Evolutionary conservation across 1,140 invertebrate genomes (phyloP), one percentile per base, ranked within the genome.

Genomic region (Bursaphelenchus mucronatus): DNA sequence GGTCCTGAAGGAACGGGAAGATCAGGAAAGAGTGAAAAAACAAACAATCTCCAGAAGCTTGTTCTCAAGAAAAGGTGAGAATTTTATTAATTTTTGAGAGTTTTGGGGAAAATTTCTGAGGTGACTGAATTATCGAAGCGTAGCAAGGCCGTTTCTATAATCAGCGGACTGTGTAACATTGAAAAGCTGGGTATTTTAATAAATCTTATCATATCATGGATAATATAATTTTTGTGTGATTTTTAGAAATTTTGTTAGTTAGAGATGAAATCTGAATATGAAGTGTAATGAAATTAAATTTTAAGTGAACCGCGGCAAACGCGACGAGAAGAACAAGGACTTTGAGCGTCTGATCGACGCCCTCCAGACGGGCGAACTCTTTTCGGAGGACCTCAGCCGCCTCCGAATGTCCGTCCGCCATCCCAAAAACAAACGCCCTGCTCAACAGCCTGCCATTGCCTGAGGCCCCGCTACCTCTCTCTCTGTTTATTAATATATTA

Each of bases 341-440:
- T 97, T 97, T 83, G 94, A 97, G 81, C 92, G 96, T 83, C 84
- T 97, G 41, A 97, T 97, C 75, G 95, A 91, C 3, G 94, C 94
- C 0, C 83, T 97, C 15, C 84, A 93, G 74, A 95, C 92, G 0
- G 94, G 94, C 0, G 94, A 97, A 80, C 92, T 97, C 0, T 97
- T 97, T 81, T 92, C 92, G 0, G 93, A 97, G 81, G 93, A 97
- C 80, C 90, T 96, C 67, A 91, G 55, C 8, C 44, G 76, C 15
- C 64, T 78, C 11, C 30, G 30, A 30, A 30, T 30, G 30, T 30
- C 30, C 30, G 30, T 30, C 30, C 30, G 30, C 30, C 30, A 30
- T 30, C 30, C 30, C 30, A 30, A 30, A 30, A 30, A 30, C 30
- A 30, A 30, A 30, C 30, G 30, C 30, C 30, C 30, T 30, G 30